Evolutionary conservation across 2,888 invertebrate genomes (phyloP).

Genomic region (Mystacides longicornis): DNA sequence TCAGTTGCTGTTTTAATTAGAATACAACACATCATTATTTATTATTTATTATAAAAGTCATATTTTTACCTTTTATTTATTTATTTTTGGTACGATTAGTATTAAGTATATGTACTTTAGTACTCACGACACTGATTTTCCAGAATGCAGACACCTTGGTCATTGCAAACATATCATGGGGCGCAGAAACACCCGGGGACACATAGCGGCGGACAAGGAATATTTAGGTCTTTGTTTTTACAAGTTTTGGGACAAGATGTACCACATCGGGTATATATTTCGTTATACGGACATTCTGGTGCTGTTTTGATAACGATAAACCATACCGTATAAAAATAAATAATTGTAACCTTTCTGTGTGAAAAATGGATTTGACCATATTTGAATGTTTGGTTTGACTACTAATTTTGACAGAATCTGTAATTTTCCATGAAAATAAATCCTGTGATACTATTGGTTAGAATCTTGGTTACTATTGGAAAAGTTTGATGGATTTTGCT

Average conservation of each 20-base stretch:
- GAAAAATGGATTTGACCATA: too few species aligned
- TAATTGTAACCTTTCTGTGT: too few species aligned
- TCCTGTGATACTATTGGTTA: too few species aligned
- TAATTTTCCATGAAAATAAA: too few species aligned
- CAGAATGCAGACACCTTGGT: background rate
- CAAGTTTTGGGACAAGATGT: slow-evolving; percentile 10
- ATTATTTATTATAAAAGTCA: too few species aligned
- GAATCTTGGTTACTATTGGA: too few species aligned
- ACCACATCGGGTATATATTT: slow-evolving; percentile 1
- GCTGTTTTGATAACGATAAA: too few species aligned
- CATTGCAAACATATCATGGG: slow-evolving; percentile 2
- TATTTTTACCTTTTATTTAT: too few species aligned
- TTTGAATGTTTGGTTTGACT: background rate
- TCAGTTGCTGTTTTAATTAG: background rate
- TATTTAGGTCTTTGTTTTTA: background rate
- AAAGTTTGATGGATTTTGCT: too few species aligned
- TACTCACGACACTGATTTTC: slow-evolving; percentile 6
- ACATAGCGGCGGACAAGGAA: background rate
- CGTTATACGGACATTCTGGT: background rate
- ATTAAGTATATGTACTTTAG: background rate
- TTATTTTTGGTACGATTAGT: too few species aligned
- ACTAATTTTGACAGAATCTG: too few species aligned
- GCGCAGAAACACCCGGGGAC: slow-evolving; percentile 9
- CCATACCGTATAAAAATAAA: background rate
- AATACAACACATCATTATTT: background rate